Evolutionary conservation across 2,797 vertebrate genomes (phyloP).

Genomic region (Lycodopsis pacificus): DNA sequence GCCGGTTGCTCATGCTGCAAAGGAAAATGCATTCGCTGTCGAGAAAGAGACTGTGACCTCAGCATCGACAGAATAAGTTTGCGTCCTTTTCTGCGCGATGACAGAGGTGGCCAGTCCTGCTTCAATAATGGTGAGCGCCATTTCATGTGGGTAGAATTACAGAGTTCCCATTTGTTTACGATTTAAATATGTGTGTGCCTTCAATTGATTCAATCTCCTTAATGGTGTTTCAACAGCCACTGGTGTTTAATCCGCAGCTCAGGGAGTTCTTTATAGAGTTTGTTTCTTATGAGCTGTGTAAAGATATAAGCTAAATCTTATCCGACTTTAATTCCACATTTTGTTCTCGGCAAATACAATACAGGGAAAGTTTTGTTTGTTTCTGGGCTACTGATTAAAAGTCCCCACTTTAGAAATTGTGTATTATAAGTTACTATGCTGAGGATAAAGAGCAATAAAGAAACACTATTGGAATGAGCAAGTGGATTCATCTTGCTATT

Average conservation of each 20-base stretch:
- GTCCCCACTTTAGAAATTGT: neutral
- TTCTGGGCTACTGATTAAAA: neutral
- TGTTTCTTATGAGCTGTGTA: conserved; percentile 11
- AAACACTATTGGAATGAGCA: neutral
- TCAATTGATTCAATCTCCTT: neutral
- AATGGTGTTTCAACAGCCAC: neutral
- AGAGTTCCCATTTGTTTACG: neutral
- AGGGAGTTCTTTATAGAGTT: neutral
- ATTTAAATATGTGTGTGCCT: neutral
- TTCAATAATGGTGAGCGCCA: conserved; percentile 66
- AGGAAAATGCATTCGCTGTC: conserved; percentile 34
- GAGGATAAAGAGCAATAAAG: neutral
- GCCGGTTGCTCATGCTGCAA: conserved; percentile 19
- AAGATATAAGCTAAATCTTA: neutral
- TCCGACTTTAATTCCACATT: conserved; percentile 32
- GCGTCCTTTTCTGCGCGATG: conserved; percentile 56
- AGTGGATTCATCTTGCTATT: neutral
- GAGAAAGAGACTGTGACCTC: conserved; percentile 16
- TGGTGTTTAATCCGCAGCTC: conserved; percentile 14
- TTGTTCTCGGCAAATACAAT: conserved; percentile 5
- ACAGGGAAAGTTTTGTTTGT: conserved; percentile 19
- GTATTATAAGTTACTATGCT: neutral
- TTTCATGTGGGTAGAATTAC: neutral
- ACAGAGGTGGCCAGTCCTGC: conserved; percentile 68
- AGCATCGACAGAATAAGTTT: conserved; percentile 11